These are phyloP conservation scores for Tinamus guttatus DNA, from an alignment of 2,113 vertebrate species.

Conservation along the genomic window DNA sequence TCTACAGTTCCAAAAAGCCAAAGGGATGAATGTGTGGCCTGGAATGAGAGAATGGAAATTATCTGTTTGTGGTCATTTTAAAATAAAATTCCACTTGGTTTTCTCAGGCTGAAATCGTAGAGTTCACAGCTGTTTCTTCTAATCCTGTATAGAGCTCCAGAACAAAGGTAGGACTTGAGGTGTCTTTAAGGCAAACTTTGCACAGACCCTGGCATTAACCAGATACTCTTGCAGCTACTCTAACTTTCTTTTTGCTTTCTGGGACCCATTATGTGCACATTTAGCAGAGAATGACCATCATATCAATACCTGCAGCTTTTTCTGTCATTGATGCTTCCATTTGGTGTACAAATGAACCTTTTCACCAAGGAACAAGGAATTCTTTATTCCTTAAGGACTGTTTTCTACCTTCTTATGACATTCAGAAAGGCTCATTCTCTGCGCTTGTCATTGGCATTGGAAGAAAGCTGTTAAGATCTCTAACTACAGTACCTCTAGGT, in stretches of 20 bases:
- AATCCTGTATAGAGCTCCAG: background rate
- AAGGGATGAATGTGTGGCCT: background rate
- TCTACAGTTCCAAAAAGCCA: background rate
- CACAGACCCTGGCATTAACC: background rate
- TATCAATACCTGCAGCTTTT: background rate
- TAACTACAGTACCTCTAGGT: background rate
- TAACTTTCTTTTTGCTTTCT: background rate
- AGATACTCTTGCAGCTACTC: background rate
- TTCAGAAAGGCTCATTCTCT: background rate
- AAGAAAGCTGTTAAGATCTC: background rate
- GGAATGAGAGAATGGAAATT: background rate
- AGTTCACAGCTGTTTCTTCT: background rate
- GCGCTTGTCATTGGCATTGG: rapidly evolving
- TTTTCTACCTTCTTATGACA: background rate
- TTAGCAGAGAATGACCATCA: background rate
- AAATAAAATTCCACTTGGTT: background rate
- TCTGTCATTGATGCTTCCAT: background rate
- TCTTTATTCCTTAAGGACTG: background rate
- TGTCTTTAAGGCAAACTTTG: background rate
- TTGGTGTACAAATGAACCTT: background rate
- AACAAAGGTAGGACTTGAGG: background rate
- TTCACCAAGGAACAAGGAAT: background rate
- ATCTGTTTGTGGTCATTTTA: background rate
- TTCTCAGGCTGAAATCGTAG: background rate
- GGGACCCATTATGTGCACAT: background rate